Evolutionary conservation across 1,140 invertebrate genomes (phyloP), one percentile per base, ranked within the genome.

Genomic region (Vollenhovia emeryi): DNA sequence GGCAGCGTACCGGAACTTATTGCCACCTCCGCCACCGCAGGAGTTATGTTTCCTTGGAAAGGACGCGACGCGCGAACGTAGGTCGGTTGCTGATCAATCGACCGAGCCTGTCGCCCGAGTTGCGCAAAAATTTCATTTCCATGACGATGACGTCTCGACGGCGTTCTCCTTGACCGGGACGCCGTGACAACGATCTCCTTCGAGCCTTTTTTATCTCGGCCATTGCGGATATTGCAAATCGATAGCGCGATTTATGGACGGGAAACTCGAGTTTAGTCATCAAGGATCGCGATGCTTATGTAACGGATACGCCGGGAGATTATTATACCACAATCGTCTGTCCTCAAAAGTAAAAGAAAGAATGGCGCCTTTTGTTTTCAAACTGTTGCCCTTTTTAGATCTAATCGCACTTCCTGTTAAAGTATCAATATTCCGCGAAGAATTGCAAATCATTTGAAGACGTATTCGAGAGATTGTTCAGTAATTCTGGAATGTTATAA

Each of bases 11-110:
- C 71, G 85, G 73, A 86, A 89, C 84, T 84, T 79, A 62, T 82
- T 73, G 80, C 84, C 57, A 40, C 64, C 84, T 79, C 52, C 30
- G 68, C 59, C 57, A 15, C 24, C 30, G n/a, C 48, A 68, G 59
- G 52, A 86, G 40, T 87, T 82, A 76, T 62, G 86, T 90, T 87
- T 91, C 88, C 88, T 86, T 69, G 88, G 57, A 88, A 91, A 91
- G 87, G 88, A 89, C 88, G 80, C 84, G 86, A 36, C 52, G 79
- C 52, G 79, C 52, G 75, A 60, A 59, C 85, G 87, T 71, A 80
- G 24, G 73, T 59, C 69, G 68, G 45, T 27, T 24, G 60, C 86
- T 84, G 74, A 24, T 48, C 45, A 84, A 66, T 18, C 30, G 66
- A 45, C 21, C 52, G 68, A 52, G 43, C 21, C 69, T 21, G 69